Evolutionary conservation across 2,888 invertebrate species (phyloP), one percentile per base, ranked within the genome.

Genomic region (Ecliptopera silaceata): DNA sequence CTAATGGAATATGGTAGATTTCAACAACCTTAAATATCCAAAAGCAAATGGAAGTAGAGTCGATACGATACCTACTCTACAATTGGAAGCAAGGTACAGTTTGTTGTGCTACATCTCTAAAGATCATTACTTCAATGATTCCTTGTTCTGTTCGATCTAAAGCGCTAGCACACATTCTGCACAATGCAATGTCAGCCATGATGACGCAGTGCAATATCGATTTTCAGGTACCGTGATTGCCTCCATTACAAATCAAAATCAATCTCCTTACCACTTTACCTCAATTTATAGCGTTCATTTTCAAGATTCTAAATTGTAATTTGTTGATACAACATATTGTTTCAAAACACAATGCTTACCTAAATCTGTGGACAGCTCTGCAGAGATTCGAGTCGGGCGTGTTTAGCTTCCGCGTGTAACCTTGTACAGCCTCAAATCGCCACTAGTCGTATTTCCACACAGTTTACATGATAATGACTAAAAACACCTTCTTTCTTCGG

Each of bases 121-220:
- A 20, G 20, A 3, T 20, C 20, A 20, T 26, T 26, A 26, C 26
- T 26, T 26, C 10, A 20, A 4, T 26, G 6, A 26, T 15, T 36
- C 15, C 13, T 36, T 36, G 15, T 15, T 15, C 15, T 3, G 15
- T 36, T 15, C 1, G 15, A 34, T 15, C 36, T 15, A 36, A 15
- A 15, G 2, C 10, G 8, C 26, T 6, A 6, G 10, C 6, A 8
- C 26, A 26, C 26, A 5, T n/a, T n/a, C 6, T 6, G 26, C 6
- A 26, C 2, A 26, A 26, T 47, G 47, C 47, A 38, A n/a, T 38
- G 17, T 38, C 38, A 13, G 38, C 47, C 29, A 47, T 47, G 11
- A 47, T 47, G 13, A 47, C 26, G 26, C 29, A 38, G 11, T 50
- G 50, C 50, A 51, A 34, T 51, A 51, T 51, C 31, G 50, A 51